These are phyloP conservation scores for Pseudolycoriella hygida DNA, from an alignment of 2,888 invertebrate genomes.

Conservation along the genomic window DNA sequence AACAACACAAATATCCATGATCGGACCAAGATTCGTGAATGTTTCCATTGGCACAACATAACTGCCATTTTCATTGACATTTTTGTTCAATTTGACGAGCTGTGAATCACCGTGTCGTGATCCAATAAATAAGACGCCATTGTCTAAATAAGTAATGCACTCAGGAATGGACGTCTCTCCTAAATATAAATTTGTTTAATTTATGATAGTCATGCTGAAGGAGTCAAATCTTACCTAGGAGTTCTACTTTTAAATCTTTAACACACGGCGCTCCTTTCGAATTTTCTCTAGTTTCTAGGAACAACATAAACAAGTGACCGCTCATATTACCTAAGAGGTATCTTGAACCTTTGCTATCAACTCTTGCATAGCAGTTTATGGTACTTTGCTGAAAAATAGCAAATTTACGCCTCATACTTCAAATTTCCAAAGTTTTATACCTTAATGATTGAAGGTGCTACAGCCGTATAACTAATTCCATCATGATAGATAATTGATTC, in stretches of 20 bases:
- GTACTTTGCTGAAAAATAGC: constrained; percentile 74
- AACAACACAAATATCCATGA: constrained; percentile 94
- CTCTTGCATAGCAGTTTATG: constrained; percentile 85
- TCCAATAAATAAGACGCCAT: constrained; percentile 92
- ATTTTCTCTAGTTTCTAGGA: constrained; percentile 69
- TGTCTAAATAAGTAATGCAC: constrained; percentile 94
- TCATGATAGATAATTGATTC: constrained; percentile 96
- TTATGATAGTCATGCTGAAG: background rate
- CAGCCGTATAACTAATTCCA: constrained; percentile 75
- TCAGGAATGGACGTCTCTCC: constrained; percentile 89
- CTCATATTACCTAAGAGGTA: constrained; percentile 90
- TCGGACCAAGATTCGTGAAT: constrained; percentile 93
- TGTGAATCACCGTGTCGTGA: constrained; percentile 95
- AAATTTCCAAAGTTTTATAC: constrained; percentile 33
- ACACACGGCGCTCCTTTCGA: constrained; percentile 60
- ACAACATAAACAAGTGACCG: constrained; percentile 88
- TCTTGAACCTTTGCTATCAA: constrained; percentile 76
- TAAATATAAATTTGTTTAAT: constrained; percentile 21
- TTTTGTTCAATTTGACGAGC: constrained; percentile 70
- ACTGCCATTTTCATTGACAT: constrained; percentile 67
- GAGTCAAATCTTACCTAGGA: constrained; percentile 40
- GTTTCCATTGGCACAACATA: constrained; percentile 91
- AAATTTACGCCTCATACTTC: background rate
- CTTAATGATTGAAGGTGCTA: constrained; percentile 87
- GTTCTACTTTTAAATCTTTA: constrained; percentile 84